Evolutionary conservation across 2,113 vertebrate genomes (phyloP).

Genomic region (Excalfactoria chinensis): DNA sequence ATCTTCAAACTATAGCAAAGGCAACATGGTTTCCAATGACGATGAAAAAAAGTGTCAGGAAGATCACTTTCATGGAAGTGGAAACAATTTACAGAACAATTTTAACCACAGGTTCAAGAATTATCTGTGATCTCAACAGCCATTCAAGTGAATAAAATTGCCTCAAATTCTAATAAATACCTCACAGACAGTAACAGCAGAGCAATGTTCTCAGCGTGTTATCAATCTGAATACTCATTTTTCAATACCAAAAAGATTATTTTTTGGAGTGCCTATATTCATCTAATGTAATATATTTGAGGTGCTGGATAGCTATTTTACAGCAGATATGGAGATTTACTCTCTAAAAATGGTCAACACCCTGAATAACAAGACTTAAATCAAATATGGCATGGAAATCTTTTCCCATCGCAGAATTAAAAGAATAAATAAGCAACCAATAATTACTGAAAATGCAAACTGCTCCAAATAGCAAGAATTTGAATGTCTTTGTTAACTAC

Average conservation of each 20-base stretch:
- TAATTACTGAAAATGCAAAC: neutral
- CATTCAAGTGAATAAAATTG: neutral
- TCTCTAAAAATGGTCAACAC: neutral
- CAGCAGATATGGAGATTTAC: neutral
- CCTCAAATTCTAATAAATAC: neutral
- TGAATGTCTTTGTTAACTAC: neutral
- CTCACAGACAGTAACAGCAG: neutral
- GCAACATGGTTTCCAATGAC: neutral
- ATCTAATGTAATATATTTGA: neutral
- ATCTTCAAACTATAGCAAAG: neutral
- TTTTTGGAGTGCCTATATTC: neutral
- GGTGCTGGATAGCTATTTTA: neutral
- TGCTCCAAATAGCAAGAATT: neutral
- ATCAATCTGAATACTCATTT: neutral
- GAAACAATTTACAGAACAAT: neutral
- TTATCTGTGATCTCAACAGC: neutral
- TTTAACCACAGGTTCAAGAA: neutral
- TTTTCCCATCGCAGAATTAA: neutral
- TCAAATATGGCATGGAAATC: neutral
- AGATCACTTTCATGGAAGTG: neutral
- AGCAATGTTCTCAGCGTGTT: neutral
- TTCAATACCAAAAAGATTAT: neutral
- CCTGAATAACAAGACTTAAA: neutral
- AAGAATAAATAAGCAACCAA: neutral
- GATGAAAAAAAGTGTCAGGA: neutral